Evolutionary conservation across 2,113 vertebrate genomes (phyloP).

Genomic region (Zosterops hypoxanthus): DNA sequence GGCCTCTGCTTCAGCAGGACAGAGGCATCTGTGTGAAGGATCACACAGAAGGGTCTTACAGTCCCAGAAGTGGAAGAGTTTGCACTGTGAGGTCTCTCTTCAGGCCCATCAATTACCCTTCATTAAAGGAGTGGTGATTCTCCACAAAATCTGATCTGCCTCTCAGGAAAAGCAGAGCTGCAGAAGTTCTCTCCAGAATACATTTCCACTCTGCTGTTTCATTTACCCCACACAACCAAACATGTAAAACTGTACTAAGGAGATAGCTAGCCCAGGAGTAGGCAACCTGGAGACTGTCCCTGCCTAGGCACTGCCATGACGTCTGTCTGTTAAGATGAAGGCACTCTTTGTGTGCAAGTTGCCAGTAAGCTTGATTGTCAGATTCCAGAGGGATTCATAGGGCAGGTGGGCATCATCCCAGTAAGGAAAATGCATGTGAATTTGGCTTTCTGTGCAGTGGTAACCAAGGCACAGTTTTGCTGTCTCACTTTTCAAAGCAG

Average conservation of each 20-base stretch:
- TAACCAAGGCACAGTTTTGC: neutral
- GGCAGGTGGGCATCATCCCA: neutral
- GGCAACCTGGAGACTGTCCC: neutral
- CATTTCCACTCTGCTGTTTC: neutral
- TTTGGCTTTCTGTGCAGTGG: neutral
- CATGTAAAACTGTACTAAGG: neutral
- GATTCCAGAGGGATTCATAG: neutral
- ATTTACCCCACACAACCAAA: neutral
- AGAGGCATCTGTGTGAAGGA: conserved; percentile 32
- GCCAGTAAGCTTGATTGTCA: neutral
- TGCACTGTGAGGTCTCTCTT: neutral
- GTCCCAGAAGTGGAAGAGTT: neutral
- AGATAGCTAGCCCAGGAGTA: neutral
- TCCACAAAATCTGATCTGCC: conserved; percentile 12
- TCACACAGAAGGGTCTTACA: conserved; percentile 25
- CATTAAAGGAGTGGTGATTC: conserved; percentile 14
- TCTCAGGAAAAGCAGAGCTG: neutral
- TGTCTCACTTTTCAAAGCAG: neutral
- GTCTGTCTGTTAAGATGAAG: neutral
- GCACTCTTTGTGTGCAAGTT: neutral
- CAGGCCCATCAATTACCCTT: conserved; percentile 15
- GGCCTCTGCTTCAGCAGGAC: neutral
- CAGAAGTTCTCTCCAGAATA: neutral
- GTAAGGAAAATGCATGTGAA: neutral
- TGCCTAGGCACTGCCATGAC: neutral